Evolutionary conservation across 2,113 vertebrate species (phyloP).

Genomic region (Rhegmatorhina hoffmannsi): DNA sequence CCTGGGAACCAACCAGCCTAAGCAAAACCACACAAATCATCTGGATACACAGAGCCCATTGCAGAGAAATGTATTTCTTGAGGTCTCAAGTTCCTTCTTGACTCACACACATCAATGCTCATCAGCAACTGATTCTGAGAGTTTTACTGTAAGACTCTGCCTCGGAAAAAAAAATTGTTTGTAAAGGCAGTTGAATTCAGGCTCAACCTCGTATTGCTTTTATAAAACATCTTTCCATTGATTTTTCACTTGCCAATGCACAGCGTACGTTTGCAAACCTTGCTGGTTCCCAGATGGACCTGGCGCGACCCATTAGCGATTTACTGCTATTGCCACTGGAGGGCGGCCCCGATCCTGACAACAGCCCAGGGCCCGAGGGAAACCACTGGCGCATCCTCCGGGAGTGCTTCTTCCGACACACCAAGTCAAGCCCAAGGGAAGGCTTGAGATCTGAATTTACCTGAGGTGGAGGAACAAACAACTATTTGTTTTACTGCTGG

Average conservation of each 20-base stretch:
- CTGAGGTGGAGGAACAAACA: background rate
- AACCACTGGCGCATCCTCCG: background rate
- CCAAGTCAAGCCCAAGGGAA: background rate
- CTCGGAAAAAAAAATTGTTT: background rate
- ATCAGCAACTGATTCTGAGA: background rate
- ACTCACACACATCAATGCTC: background rate
- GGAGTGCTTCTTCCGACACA: background rate
- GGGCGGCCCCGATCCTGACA: slow-evolving; percentile 26
- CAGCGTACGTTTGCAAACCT: rapidly evolving
- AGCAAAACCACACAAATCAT: background rate
- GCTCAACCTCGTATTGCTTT: background rate
- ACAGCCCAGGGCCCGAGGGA: background rate
- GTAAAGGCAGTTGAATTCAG: background rate
- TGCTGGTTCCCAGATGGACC: background rate
- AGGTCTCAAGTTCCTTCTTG: background rate
- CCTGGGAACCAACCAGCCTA: background rate
- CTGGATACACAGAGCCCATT: background rate
- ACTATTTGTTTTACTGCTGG: background rate
- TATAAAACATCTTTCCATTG: background rate
- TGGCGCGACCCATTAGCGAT: background rate
- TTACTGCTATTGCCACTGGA: background rate
- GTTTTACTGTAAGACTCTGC: background rate
- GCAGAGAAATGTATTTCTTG: background rate
- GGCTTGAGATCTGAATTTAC: background rate
- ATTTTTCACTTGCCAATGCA: background rate